phyloP scores from a whole-genome alignment of 2,113 vertebrate species.

The Ranitomeya imitator region DNA sequence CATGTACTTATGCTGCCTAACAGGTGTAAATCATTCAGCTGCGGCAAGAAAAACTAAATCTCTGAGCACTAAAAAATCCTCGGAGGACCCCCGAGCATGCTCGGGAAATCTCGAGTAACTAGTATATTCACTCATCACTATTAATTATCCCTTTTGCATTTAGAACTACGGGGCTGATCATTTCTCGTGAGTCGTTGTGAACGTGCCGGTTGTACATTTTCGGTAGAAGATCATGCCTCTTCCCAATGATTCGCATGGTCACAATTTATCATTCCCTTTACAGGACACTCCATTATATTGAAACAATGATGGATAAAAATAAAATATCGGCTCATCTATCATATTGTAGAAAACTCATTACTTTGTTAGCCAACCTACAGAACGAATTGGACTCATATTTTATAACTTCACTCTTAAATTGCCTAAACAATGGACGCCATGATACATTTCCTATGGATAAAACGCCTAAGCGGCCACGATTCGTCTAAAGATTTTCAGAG shows the following conservation, averaged over 20 bases:
- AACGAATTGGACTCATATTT: not conserved
- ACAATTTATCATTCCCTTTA: constrained; percentile 7
- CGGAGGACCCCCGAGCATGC: no score
- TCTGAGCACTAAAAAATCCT: no score
- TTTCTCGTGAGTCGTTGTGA: not conserved
- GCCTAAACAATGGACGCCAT: not conserved
- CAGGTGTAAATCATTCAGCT: no score
- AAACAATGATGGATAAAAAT: not conserved
- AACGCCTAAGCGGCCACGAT: not conserved
- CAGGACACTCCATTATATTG: not conserved
- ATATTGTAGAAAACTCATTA: constrained; percentile 7
- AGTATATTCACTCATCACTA: no score
- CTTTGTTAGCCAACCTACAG: not conserved
- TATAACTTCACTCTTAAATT: not conserved
- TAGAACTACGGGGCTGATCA: not conserved
- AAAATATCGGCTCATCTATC: constrained; percentile 1
- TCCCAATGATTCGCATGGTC: not conserved
- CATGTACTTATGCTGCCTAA: no score
- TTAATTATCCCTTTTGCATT: not conserved
- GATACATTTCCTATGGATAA: not conserved
- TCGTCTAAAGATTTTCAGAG: not conserved
- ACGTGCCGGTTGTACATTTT: not conserved
- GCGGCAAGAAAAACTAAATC: no score
- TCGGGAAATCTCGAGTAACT: no score
- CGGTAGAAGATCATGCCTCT: not conserved